Evolutionary conservation across 2,797 vertebrate genomes (phyloP), one percentile per base, ranked within the genome.

Genomic region (Pyrocephalus nanus): DNA sequence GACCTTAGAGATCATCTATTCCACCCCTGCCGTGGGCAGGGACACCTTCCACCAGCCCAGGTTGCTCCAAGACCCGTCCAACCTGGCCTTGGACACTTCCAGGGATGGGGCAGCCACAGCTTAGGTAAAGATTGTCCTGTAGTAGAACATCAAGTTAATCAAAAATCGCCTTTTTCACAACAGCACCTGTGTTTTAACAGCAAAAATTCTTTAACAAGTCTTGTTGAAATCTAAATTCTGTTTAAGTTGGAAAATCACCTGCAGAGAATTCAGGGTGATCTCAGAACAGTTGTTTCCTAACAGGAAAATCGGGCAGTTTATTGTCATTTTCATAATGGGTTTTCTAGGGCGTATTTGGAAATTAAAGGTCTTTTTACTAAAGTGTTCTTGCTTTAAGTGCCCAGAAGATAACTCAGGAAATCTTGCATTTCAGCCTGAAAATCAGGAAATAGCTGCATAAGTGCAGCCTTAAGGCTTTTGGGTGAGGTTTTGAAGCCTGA

Each of bases 271-370:
- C 64, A 43, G 42, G 48, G 32, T 42, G 62, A 90, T 94, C 51
- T 93, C 51, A 36, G 64, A 86, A 11, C 26, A 3, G 38, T 75
- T 82, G 50, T 82, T 92, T 78, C 53, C 55, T 53, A 80, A 69
- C 79, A 72, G 51, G 72, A 72, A 58, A 86, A 85, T 45, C 20
- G 2, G 43, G n/a, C 51, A 51, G 29, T n/a, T 93, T 57, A 53
- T 58, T 69, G 66, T 71, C 51, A 92, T 94, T 91, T 93, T 76
- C 70, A 25, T 92, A 96, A 88, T 95, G 34, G 42, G 7, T 54
- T 94, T 91, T 90, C 62, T 70, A 81, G 34, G 34, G 8, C 2
- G 0, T 71, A 16, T 69, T 93, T 69, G 57, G 91, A 88, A 96
- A 86, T 96, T 85, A 95, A 88, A 80, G 80, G 45, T 55, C 4